Base-by-base conservation (phyloP, 2,113 vertebrate species). In the Chaetura pelagica region DNA sequence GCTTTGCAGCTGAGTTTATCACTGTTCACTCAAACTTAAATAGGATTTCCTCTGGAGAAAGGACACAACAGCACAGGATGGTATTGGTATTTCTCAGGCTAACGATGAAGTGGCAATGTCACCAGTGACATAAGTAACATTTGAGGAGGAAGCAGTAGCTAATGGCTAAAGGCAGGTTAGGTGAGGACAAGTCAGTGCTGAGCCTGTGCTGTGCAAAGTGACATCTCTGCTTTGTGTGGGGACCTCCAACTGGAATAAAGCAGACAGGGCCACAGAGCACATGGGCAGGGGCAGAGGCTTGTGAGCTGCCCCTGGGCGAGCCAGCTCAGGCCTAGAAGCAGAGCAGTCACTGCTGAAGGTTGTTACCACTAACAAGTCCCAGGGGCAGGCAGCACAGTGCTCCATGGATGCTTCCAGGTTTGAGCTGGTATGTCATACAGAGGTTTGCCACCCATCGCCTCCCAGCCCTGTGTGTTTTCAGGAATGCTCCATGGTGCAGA, bases 391-490 rank as follows among this genome's bases (percentile, higher is more conserved):
- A 74, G 24, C n/a, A 29, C 27, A 46, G 9, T 58, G 5, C 19
- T 69, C 5, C 18, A 24, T 0, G 1, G 49, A 57, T 49, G 44
- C 30, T 51, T 67, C 8, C 21, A 91, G 18, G 11, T 27, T 74
- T 58, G 55, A 87, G 30, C 7, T 2, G 2, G 7, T 29, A 44
- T 0, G 0, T 18, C 5, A 6, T 15, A 11, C 9, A 34, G 38
- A 44, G 3, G 5, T 52, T 61, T 80, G 23, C 29, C 16, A 26
- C 17, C 24, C 8, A 23, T 62, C 6, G 0, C 19, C 44, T 83
- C 15, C 6, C 12, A 51, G 38, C 3, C 5, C 14, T 2, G 1
- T 1, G 1, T 20, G 15, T 19, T 71, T 40, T 26, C 32, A 69
- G n/a, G 14, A 84, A 64, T 57, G 20, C 15, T 78, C 7, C 1